These are phyloP conservation scores for Erebia palarica DNA, from an alignment of 2,888 invertebrate genomes.

Conservation along the genomic window DNA sequence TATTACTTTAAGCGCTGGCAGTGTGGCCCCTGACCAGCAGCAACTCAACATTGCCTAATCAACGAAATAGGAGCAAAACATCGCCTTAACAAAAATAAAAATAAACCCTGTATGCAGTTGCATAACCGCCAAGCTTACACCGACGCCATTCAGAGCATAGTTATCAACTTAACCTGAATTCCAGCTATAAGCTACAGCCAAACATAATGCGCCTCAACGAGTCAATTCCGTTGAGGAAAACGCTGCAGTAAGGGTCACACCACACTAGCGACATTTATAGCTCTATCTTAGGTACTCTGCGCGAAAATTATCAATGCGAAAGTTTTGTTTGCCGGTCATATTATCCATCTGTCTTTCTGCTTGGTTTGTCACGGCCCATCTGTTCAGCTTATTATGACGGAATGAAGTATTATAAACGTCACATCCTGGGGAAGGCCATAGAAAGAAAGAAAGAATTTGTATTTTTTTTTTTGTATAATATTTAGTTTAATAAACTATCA, in stretches of 20 bases:
- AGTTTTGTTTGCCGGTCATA: no score
- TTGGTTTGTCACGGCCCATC: no score
- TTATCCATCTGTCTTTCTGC: no score
- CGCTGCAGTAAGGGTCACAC: background rate
- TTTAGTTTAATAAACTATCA: no score
- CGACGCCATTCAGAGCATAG: constrained; percentile 24
- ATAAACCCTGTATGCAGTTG: background rate
- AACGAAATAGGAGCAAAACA: background rate
- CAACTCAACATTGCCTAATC: background rate
- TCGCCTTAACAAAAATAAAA: background rate
- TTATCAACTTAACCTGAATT: constrained; percentile 40
- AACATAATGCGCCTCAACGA: constrained; percentile 26
- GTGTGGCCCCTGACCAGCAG: background rate
- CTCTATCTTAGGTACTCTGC: no score
- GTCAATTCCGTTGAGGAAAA: constrained; percentile 29
- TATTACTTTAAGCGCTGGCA: no score
- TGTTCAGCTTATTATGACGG: no score
- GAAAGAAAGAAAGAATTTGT: no score
- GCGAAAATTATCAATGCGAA: no score
- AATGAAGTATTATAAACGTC: no score
- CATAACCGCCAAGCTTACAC: constrained; percentile 9
- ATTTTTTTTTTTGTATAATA: no score
- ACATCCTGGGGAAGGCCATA: no score
- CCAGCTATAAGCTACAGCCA: constrained; percentile 30
- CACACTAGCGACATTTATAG: background rate